Evolutionary conservation across 2,888 invertebrate genomes (phyloP).

Genomic region (Drosophila conformis): DNA sequence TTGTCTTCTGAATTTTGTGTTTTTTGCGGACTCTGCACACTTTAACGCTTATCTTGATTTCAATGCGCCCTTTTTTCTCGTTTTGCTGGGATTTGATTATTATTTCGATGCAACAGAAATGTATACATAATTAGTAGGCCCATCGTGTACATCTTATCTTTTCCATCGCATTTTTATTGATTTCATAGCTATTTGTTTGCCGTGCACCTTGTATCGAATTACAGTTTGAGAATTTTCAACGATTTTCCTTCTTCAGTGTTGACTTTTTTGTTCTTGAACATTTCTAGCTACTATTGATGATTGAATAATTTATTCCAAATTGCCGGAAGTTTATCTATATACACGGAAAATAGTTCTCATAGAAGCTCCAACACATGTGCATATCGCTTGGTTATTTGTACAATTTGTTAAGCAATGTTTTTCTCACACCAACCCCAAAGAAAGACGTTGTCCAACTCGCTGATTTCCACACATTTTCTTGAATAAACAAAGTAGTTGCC

Average conservation of each 20-base stretch:
- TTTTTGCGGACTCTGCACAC: constrained; percentile 63
- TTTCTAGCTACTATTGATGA: not conserved
- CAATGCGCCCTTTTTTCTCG: constrained; percentile 29
- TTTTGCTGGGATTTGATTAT: constrained; percentile 22
- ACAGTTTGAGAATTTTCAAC: constrained; percentile 19
- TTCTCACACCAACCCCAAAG: constrained; percentile 72
- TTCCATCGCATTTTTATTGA: constrained; percentile 48
- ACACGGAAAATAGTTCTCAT: constrained; percentile 48
- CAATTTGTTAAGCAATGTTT: constrained; percentile 63
- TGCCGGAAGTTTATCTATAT: constrained; percentile 64
- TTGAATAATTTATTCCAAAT: constrained; percentile 42
- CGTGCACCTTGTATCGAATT: constrained; percentile 30
- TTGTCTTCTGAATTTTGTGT: constrained; percentile 23
- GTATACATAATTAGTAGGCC: constrained; percentile 42
- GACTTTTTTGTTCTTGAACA: not conserved
- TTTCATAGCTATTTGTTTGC: constrained; percentile 34
- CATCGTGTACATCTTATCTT: constrained; percentile 3
- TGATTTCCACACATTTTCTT: constrained; percentile 75
- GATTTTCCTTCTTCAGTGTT: not conserved
- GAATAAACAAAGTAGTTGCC: constrained; percentile 67
- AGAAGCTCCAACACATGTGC: constrained; percentile 7
- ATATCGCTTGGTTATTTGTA: constrained; percentile 48
- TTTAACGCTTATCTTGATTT: constrained; percentile 61
- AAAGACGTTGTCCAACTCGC: constrained; percentile 37
- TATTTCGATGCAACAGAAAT: constrained; percentile 15